Evolutionary conservation across 1,140 invertebrate genomes (phyloP).

Genomic region (Atta cephalotes): DNA sequence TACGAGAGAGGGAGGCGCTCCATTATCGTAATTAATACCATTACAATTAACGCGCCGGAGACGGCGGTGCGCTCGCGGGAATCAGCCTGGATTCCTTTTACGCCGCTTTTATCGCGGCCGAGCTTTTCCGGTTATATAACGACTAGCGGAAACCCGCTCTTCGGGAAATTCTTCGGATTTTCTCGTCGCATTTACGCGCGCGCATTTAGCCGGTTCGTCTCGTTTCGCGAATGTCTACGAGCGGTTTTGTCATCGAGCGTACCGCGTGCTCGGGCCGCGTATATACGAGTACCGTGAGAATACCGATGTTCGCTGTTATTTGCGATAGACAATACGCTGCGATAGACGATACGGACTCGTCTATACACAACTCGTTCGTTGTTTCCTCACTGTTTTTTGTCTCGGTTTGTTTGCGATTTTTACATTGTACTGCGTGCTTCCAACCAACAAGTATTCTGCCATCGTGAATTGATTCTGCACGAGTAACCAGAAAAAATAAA

Average conservation of each 20-base stretch:
- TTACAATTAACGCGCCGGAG: slow-evolving; percentile 81
- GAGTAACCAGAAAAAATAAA: slow-evolving; percentile 21
- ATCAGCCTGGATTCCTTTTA: slow-evolving; percentile 76
- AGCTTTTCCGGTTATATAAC: slow-evolving; percentile 72
- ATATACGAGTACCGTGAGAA: not conserved
- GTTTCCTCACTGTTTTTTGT: slow-evolving; percentile 31
- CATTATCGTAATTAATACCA: slow-evolving; percentile 85
- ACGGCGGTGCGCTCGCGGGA: slow-evolving; percentile 71
- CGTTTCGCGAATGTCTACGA: not conserved
- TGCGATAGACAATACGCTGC: slow-evolving; percentile 57
- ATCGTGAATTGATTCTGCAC: slow-evolving; percentile 31
- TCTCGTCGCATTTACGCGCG: not conserved
- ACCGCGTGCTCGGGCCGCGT: slow-evolving; percentile 1
- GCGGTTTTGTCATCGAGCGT: slow-evolving; percentile 41
- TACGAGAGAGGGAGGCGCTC: slow-evolving; percentile 72
- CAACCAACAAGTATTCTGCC: slow-evolving; percentile 13
- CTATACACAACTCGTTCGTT: slow-evolving; percentile 2
- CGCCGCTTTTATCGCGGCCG: slow-evolving; percentile 75
- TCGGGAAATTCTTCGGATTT: slow-evolving; percentile 69
- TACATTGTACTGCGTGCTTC: not conserved
- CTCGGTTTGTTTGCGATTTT: slow-evolving; percentile 46
- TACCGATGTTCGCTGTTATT: slow-evolving; percentile 55
- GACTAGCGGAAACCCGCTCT: slow-evolving; percentile 61
- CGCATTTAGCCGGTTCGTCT: slow-evolving; percentile 38
- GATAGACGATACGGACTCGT: slow-evolving; percentile 38